Base-by-base conservation (phyloP, 1,140 invertebrate species). In the Drosophila subpulchrella region DNA sequence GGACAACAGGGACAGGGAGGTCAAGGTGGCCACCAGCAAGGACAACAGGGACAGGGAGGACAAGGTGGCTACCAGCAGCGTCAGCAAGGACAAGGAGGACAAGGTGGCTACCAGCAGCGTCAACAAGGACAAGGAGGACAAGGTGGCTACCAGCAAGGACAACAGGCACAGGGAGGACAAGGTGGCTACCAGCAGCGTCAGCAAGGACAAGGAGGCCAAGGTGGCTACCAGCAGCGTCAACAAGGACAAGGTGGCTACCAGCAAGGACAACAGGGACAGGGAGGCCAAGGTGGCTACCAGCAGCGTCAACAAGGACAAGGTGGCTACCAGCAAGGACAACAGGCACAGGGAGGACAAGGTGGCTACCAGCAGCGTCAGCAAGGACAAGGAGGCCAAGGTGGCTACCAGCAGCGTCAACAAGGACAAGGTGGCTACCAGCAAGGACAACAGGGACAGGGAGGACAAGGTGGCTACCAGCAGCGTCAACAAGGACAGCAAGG, bases 181-280 rank as follows among this genome's bases (percentile, higher is more conserved):
- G 56, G 62, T 3, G 41, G n/a, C 6, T 24, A 30, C 10, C 44
- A 36, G n/a, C 67, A 74, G 5, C 27, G 57, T 3, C 48, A 20
- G 2, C 72, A 60, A 20, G 36, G 46, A 20, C 58, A 47, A 2
- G 32, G 44, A 15, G n/a, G 41, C 60, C 39, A 55, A 10, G 38
- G 20, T 0, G 70, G 62, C 34, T 70, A 51, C 42, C 79, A 68
- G 38, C 47, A 48, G 6, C 17, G 13, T 13, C 30, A 32, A 5
- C 4, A 7, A 8, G 32, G 32, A 34, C 32, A 34, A 20, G 56
- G 62, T 4, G 48, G n/a, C 10, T 24, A 32, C 13, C 38, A 30
- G 10, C 68, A 75, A 4, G 15, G 62, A 3, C 55, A 20, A 38
- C 58, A 46, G 3, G 41, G 41, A 34, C 24, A 48, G 17, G 30